Percentiles rank a stretch among this genome's conserved stretches.
Evolutionary conservation across 2,888 invertebrate species (phyloP).

Genomic region (Drosophila nigricruria): DNA sequence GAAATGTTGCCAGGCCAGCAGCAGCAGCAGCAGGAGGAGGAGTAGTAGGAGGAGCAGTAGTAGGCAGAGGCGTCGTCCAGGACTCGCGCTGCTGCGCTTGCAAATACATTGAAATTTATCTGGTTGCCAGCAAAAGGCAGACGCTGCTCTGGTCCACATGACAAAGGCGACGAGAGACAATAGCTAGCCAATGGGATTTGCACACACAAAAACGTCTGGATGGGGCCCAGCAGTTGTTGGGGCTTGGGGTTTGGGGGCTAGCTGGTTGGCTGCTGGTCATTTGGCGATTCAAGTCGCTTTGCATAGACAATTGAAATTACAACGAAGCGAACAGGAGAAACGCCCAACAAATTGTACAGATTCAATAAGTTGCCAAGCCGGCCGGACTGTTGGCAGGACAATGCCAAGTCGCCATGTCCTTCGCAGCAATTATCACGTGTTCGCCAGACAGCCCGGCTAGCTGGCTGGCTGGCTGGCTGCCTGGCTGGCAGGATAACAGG

Average conservation of each 20-base stretch:
- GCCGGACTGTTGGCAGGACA: slow-evolving; percentile 6
- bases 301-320: slow-evolving; percentile 79
- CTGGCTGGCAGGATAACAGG: slow-evolving; percentile 17
- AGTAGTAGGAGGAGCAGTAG: not conserved
- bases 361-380: slow-evolving; percentile 65
- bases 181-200: slow-evolving; percentile 52
- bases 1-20: slow-evolving; percentile 62
- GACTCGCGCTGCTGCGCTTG: slow-evolving; percentile 49
- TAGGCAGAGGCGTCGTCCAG: slow-evolving; percentile 12
- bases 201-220: slow-evolving; percentile 15
- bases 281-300: slow-evolving; percentile 73
- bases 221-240: not conserved
- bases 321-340: slow-evolving; percentile 20
- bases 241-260: not conserved
- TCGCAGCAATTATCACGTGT: slow-evolving; percentile 69
- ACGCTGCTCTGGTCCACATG: slow-evolving; percentile 31
- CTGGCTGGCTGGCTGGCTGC: not conserved
- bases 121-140: slow-evolving; percentile 54
- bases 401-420: slow-evolving; percentile 35
- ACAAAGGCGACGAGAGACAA: slow-evolving; percentile 54
- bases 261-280: slow-evolving; percentile 57
- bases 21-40: not conserved
- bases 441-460: slow-evolving; percentile 9
- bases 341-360: slow-evolving; percentile 75
- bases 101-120: slow-evolving; percentile 80